Evolutionary conservation across 2,113 vertebrate species (phyloP).

Genomic region (Pitta sordida): DNA sequence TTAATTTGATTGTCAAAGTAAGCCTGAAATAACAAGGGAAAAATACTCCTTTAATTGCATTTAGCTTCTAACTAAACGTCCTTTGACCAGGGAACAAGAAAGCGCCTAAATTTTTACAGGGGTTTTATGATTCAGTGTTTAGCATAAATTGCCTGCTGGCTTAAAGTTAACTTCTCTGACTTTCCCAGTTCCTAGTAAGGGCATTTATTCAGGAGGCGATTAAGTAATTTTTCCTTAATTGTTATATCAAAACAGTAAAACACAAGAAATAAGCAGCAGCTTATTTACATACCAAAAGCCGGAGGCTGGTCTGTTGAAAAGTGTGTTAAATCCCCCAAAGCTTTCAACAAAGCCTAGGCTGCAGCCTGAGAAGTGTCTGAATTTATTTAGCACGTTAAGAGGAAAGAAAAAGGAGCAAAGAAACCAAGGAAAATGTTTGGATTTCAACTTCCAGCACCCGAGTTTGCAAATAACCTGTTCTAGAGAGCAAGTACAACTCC

Average conservation of each 20-base stretch:
- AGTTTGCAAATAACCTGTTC: background rate
- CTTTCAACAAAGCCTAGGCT: background rate
- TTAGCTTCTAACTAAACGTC: background rate
- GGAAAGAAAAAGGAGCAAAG: constrained; percentile 26
- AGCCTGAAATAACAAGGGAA: background rate
- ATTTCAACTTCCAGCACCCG: constrained; percentile 6
- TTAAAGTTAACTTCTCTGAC: background rate
- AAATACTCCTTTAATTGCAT: background rate
- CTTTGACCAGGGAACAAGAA: background rate
- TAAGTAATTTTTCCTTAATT: background rate
- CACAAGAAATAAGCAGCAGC: background rate
- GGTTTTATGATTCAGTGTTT: background rate
- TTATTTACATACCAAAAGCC: constrained; percentile 19
- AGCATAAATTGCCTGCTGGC: background rate
- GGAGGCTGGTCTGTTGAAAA: background rate
- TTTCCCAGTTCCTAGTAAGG: background rate
- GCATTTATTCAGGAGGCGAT: background rate
- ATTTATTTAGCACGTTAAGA: constrained; percentile 19
- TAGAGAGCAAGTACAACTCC: background rate
- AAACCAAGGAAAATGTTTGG: constrained; percentile 24
- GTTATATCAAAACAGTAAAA: background rate
- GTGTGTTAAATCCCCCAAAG: background rate
- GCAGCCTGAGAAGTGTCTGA: background rate
- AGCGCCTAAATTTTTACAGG: background rate
- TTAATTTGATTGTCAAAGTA: background rate